Conservation (phyloP, 2,797 vertebrate species). For the Salarias fasciatus region DNA sequence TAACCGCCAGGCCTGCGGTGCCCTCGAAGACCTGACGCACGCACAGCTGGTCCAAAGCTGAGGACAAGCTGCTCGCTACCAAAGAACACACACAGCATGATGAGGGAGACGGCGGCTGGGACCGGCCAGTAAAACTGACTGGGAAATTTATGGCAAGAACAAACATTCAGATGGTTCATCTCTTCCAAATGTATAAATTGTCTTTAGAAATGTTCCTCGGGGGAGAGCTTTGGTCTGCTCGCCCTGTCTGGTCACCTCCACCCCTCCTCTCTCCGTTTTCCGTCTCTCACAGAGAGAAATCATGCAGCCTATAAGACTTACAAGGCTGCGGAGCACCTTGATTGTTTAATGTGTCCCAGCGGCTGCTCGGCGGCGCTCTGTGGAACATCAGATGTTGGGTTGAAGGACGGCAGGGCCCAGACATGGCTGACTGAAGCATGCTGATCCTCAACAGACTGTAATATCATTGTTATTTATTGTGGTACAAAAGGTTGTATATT, state of each 20-base stretch:
- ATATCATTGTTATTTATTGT: conserved; percentile 70
- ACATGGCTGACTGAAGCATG: no score
- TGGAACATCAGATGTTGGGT: conserved; percentile 61
- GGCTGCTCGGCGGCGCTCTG: conserved; percentile 3
- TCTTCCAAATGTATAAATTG: conserved; percentile 84
- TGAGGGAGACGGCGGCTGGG: conserved; percentile 66
- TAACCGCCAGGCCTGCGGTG: conserved; percentile 2
- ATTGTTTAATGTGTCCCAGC: no score
- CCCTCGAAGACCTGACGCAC: conserved; percentile 43
- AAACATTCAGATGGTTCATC: conserved; percentile 82
- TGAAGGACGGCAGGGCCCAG: conserved; percentile 36
- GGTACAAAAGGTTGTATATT: conserved; percentile 22
- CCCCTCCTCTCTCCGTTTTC: conserved; percentile 37
- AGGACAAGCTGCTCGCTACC: conserved; percentile 41
- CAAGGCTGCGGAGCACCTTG: no score
- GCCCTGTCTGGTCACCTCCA: conserved; percentile 47
- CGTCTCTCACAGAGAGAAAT: conserved; percentile 63
- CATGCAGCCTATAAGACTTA: background rate
- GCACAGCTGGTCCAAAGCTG: conserved; percentile 29
- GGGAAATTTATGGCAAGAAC: conserved; percentile 76
- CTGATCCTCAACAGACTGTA: conserved; percentile 37
- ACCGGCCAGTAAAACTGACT: conserved; percentile 77
- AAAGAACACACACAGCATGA: conserved; percentile 54
- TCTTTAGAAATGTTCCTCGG: conserved; percentile 80
- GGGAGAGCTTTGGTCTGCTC: conserved; percentile 72